Percentiles rank a stretch among this genome's conserved stretches.
Evolutionary conservation across 2,113 vertebrate genomes (phyloP).

Genomic region (Asarcornis scutulata): DNA sequence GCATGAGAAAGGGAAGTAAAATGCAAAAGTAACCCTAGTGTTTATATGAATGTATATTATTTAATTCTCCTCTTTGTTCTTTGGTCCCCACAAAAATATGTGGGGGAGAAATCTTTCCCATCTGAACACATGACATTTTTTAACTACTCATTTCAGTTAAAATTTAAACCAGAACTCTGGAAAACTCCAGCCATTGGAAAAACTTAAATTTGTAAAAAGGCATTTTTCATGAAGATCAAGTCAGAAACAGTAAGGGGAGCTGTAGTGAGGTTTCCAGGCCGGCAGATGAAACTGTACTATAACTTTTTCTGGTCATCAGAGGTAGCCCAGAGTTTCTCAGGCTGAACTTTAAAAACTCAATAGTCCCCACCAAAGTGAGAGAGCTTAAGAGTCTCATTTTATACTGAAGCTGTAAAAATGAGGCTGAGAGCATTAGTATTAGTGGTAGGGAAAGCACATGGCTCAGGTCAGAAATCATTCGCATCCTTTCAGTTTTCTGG

Average conservation of each 20-base stretch:
- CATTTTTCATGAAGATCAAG: neutral
- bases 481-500: neutral
- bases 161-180: neutral
- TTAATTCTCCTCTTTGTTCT: neutral
- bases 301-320: neutral
- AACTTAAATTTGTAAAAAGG: neutral
- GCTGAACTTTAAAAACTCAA: neutral
- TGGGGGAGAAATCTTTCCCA: neutral
- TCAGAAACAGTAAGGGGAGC: neutral
- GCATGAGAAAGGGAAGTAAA: neutral
- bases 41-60: neutral
- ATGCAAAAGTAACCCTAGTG: rapidly evolving
- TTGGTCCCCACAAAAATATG: rapidly evolving
- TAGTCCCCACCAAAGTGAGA: neutral
- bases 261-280: neutral
- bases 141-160: neutral
- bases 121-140: neutral
- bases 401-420: neutral
- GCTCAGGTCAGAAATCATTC: neutral
- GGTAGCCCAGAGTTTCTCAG: neutral
- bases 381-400: neutral
- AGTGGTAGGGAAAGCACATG: neutral
- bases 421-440: rapidly evolving
- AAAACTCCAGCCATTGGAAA: neutral
- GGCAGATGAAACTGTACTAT: neutral